Evolutionary conservation across 2,888 invertebrate genomes (phyloP), one percentile per base, ranked within the genome.

Genomic region (Drosophila prostipennis): DNA sequence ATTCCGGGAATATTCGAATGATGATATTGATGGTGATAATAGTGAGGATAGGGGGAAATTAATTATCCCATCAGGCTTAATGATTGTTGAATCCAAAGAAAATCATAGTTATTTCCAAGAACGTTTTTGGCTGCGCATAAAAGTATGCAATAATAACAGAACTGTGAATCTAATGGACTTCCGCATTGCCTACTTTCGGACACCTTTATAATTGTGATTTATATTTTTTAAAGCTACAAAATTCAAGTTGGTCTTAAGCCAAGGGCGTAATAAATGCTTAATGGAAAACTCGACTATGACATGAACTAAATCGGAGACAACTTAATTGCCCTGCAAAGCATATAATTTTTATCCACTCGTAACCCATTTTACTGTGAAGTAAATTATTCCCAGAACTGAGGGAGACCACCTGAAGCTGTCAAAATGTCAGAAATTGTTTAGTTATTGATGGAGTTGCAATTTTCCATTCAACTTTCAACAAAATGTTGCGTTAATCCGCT

Each of bases 401-500:
- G 2, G 10, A 11, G 46, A 5, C 34, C 48, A 34, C 6, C 19
- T 48, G 48, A 58, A 16, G 23, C 57, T 23, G 10, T 42, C 34
- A 14, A 45, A 19, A 26, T 60, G 45, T 39, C 67, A 45, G 67
- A 37, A 51, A 52, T 16, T 23, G 42, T 37, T 48, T 65, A 36
- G 43, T 52, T 52, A 64, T 52, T 32, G 52, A 42, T 61, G 63
- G 5, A 37, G 34, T 29, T 42, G 46, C 40, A 61, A 61, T 63
- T 63, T 63, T 61, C 26, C 46, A 16, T 34, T 46, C 51, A 64
- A 65, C 37, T 43, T 51, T 42, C 36, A 49, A 40, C n/a, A 51
- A 14, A 49, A 49, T 43, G 40, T 49, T 11, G 29, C 51, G 14
- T 45, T 64, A 65, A 64, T 64, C 64, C 64, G 16, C 10, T 11